These are phyloP conservation scores for Pristionchus exspectatus DNA, from an alignment of 2,888 invertebrate species.

Conservation along the genomic window DNA sequence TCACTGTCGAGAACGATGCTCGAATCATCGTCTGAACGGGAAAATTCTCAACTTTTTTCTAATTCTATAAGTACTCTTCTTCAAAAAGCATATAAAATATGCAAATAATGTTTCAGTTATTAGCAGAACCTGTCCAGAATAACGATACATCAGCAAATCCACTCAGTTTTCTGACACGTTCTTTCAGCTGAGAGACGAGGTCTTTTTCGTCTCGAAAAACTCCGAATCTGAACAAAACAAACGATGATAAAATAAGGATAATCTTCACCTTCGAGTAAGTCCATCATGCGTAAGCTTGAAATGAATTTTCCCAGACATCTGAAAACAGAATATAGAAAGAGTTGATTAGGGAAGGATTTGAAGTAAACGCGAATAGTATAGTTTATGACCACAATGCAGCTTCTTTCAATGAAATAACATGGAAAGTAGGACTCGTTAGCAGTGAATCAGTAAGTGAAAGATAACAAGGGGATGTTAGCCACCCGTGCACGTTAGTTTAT, in stretches of 20 bases:
- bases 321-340: neutral
- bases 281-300: slow-evolving; percentile 37
- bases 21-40: slow-evolving; percentile 1
- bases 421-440: no score
- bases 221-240: neutral
- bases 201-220: neutral
- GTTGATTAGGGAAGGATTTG: neutral
- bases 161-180: neutral
- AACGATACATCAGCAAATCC: neutral
- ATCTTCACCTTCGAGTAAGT: neutral
- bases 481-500: no score
- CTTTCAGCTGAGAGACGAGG: neutral
- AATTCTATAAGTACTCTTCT: neutral
- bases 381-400: neutral
- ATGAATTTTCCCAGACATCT: slow-evolving; percentile 4
- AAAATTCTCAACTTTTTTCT: neutral
- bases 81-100: no score
- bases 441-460: no score
- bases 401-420: neutral
- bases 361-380: neutral
- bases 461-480: no score
- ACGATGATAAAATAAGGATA: neutral
- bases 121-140: neutral
- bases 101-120: no score
- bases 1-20: neutral